A percentile compares a stretch with the other conserved stretches of the same genome.
phyloP scores from a whole-genome alignment of 1,140 invertebrate genomes.

The Euschistus heros region DNA sequence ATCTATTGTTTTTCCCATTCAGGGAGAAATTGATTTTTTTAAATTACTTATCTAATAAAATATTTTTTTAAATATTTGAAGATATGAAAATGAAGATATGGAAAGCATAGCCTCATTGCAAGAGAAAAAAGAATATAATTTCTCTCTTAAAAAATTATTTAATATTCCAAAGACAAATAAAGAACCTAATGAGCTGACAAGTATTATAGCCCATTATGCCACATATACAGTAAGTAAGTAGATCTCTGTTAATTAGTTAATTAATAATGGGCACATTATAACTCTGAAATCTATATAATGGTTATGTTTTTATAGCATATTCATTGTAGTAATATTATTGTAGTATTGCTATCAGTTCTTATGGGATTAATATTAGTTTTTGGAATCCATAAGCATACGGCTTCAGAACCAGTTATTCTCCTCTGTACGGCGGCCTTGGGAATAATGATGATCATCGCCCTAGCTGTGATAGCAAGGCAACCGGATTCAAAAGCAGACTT shows the following conservation, averaged over 20 bases:
- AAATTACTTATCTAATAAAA: too few species aligned
- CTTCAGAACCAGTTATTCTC: constrained; percentile 17
- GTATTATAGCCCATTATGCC: constrained; percentile 35
- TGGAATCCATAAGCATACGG: constrained; percentile 19
- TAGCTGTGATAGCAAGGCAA: constrained; percentile 35
- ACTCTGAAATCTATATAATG: background rate
- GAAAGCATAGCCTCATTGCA: background rate
- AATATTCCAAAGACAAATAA: background rate
- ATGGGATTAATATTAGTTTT: constrained; percentile 22
- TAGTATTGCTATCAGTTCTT: constrained; percentile 16
- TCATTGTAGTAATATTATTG: background rate
- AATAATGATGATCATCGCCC: constrained; percentile 30
- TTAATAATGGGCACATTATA: background rate
- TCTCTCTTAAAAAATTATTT: background rate
- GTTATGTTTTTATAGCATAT: background rate
- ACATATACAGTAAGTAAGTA: constrained; percentile 32
- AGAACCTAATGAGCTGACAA: constrained; percentile 15
- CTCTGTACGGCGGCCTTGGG: constrained; percentile 27
- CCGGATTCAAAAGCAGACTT: constrained; percentile 36
- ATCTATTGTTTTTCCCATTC: too few species aligned
- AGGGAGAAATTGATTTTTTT: too few species aligned
- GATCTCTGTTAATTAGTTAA: constrained; percentile 32
- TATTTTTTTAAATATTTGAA: constrained; percentile 29
- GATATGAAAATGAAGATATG: constrained; percentile 31
- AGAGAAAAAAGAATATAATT: background rate